Base-by-base conservation (phyloP, 2,113 vertebrate species). In the Melierax canorus region DNA sequence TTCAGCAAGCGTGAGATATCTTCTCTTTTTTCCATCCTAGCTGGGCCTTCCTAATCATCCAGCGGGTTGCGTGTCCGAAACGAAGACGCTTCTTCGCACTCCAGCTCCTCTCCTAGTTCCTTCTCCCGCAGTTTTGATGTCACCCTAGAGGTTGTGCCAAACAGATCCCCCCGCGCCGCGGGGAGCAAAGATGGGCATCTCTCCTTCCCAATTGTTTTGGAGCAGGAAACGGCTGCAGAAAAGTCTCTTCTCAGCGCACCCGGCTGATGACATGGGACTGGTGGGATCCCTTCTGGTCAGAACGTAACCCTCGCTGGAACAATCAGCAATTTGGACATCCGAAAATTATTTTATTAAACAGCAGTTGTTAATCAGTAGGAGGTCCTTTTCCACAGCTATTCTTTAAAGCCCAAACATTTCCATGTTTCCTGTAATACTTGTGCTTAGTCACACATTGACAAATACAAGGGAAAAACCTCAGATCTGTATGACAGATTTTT, bases 381-480 rank as follows among this genome's bases (percentile, higher is more conserved):
- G 92, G 90, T 79, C 94, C 96, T 94, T 93, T 96, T 96, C 92
- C 95, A 95, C 88, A 93, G 56, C 92, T 69, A 92, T 97, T 96
- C 79, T 92, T 93, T 93, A 93, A 84, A 95, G 79, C 73, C 36
- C 68, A 94, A 91, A 94, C 76, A 92, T 94, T 97, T 96, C 92
- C 90, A 94, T 91, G 91, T 96, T 97, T 97, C 97, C 97, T 97
- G 95, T 97, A 97, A 97, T 94, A 89, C 55, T 97, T 93, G 92
- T 86, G 91, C 92, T 96, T 91, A 95, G 90, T 94, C 95, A 95
- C 88, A 97, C 91, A 95, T 86, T 92, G 95, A 97, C 96, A 96
- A 96, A 97, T 64, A 93, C 79, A 89, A 86, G 71, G 58, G 36
- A 59, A 96, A 95, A 79, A 86, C 23, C 36, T 84, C 88, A 81